Evolutionary conservation across 2,113 vertebrate species (phyloP), one percentile per base, ranked within the genome.

Genomic region (Otocyon megalotis): DNA sequence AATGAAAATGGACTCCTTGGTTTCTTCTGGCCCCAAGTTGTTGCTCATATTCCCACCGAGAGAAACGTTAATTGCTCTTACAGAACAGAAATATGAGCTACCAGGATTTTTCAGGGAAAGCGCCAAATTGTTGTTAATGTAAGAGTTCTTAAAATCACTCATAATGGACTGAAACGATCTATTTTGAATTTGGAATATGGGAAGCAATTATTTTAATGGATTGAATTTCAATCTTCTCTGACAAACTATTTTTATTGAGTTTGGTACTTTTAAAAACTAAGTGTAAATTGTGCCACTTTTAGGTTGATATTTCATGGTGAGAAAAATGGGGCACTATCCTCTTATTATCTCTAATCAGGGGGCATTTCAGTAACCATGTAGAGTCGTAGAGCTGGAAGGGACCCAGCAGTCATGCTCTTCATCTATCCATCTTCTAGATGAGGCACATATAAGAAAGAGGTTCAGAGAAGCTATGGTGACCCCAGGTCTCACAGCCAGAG

Each of bases 31-130:
- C 48, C 76, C 63, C 90, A 77, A 96, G 95, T 24, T 37, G 30
- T 82, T 85, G 92, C 26, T 96, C 53, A n/a, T 32, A 11, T 88
- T 60, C 84, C 83, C 82, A 35, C 65, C 58, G 79, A 90, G 81
- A 97, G 54, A 83, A 88, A 72, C 96, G 92, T 69, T 98, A 96
- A 96, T 90, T 97, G 67, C 90, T 94, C 30, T 10, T 28, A 28
- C 9, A 85, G 60, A 58, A 76, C 53, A 95, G 69, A 83, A 93
- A 88, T 69, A 56, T 10, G 65, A 97, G 35, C n/a, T 83, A 58
- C 26, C 10, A 93, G 89, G 26, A 95, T 67, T 88, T 87, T 85
- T 95, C 83, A 37, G 84, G 54, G 60, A 82, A 96, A 94, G 54
- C n/a, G 53, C 76, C 92, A 91, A 77, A 80, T 94, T 72, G 8